phyloP scores from a whole-genome alignment of 1,140 invertebrate species.

The Drosophila yakuba region DNA sequence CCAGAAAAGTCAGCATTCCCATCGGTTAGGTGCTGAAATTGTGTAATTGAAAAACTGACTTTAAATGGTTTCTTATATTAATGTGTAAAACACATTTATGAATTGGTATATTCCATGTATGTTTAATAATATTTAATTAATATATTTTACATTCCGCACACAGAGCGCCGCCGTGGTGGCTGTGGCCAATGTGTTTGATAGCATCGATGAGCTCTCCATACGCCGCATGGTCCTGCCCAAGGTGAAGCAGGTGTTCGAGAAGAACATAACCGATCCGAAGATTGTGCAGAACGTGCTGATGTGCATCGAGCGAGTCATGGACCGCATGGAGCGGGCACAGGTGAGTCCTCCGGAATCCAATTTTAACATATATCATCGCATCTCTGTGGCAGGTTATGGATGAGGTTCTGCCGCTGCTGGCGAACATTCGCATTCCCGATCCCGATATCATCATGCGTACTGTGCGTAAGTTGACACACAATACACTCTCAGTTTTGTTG shows the following conservation, averaged over 20 bases:
- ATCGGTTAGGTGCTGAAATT: too few relatives aligned
- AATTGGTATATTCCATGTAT: too few relatives aligned
- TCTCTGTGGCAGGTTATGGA: conserved; percentile 90
- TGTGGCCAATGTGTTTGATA: conserved; percentile 93
- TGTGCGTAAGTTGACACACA: conserved; percentile 90
- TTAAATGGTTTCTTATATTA: too few relatives aligned
- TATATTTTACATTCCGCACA: not conserved
- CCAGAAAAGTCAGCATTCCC: not conserved
- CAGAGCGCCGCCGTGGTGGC: conserved; percentile 96
- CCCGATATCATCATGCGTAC: conserved; percentile 92
- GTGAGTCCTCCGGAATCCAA: conserved; percentile 32
- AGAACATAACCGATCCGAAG: conserved; percentile 91
- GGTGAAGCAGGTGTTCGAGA: conserved; percentile 94
- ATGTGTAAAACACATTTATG: too few relatives aligned
- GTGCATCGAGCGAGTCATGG: conserved; percentile 91
- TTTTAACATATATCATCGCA: too few relatives aligned
- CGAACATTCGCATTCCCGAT: conserved; percentile 93
- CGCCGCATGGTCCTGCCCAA: conserved; percentile 93
- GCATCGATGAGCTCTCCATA: conserved; percentile 93
- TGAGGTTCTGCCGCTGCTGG: conserved; percentile 95
- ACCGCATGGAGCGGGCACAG: conserved; percentile 93
- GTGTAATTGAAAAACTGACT: too few relatives aligned
- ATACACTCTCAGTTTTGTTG: conserved; percentile 19
- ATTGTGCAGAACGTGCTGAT: conserved; percentile 91
- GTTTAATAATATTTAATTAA: too few relatives aligned